phyloP scores from a whole-genome alignment of 2,888 invertebrate species.

The Sylvicola fuscatus region DNA sequence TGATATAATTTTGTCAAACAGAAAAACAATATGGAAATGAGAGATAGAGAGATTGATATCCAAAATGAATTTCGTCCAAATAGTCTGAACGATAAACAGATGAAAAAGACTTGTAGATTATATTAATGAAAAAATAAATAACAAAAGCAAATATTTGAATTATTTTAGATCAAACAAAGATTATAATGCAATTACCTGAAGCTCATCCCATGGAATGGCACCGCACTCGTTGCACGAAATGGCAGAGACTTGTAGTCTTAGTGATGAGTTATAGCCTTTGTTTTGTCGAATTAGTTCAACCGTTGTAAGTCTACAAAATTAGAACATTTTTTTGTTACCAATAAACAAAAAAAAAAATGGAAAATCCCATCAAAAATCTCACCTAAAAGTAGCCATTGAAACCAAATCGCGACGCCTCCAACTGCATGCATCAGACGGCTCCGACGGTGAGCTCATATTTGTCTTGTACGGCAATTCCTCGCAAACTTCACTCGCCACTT shows the following conservation, averaged over 20 bases:
- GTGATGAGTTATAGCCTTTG: constrained; percentile 38
- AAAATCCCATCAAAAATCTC: constrained; percentile 4
- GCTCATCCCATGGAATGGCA: constrained; percentile 83
- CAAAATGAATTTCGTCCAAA: background rate
- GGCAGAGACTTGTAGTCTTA: constrained; percentile 47
- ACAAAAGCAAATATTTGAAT: constrained; percentile 4
- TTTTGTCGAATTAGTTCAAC: constrained; percentile 55
- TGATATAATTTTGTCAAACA: too few species aligned
- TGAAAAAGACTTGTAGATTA: constrained; percentile 2
- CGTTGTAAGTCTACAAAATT: constrained; percentile 42
- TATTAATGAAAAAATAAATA: constrained; percentile 2
- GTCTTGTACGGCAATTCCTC: constrained; percentile 39
- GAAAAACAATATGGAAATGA: background rate
- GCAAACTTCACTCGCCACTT: constrained; percentile 67
- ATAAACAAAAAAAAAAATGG: constrained; percentile 27
- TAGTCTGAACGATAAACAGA: background rate
- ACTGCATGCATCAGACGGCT: constrained; percentile 60
- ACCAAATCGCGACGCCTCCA: constrained; percentile 63
- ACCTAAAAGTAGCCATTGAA: constrained; percentile 27
- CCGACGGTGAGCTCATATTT: constrained; percentile 59
- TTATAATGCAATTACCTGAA: constrained; percentile 44
- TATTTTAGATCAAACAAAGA: constrained; percentile 10
- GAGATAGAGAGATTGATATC: too few species aligned
- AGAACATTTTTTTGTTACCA: constrained; percentile 8
- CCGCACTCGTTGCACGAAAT: constrained; percentile 64